Evolutionary conservation across 2,888 invertebrate genomes (phyloP).

Genomic region (Ophion slaviceki): DNA sequence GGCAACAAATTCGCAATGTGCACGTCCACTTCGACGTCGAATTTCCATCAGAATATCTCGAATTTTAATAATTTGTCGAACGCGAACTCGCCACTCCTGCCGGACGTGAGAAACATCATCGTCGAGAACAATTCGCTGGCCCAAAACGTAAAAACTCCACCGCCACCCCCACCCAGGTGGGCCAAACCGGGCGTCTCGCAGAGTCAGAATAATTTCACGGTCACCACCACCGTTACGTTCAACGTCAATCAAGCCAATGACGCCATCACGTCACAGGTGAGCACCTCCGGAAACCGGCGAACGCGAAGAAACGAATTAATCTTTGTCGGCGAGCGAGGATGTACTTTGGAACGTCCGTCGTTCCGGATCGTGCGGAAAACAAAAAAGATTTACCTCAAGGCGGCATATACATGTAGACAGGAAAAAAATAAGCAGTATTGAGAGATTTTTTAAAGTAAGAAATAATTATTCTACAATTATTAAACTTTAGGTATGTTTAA

Average conservation of each 20-base stretch:
- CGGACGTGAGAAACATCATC: constrained; percentile 74
- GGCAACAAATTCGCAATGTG: constrained; percentile 77
- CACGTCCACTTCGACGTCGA: constrained; percentile 73
- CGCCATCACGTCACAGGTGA: constrained; percentile 71
- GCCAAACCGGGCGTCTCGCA: constrained; percentile 89
- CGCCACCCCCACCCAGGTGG: constrained; percentile 94
- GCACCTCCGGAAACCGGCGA: background rate
- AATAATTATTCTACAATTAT: no score
- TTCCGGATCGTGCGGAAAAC: no score
- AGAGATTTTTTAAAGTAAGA: no score
- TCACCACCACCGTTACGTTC: constrained; percentile 94
- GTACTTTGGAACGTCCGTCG: no score
- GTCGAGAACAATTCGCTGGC: constrained; percentile 70
- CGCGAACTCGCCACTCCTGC: constrained; percentile 73
- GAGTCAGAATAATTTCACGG: constrained; percentile 89
- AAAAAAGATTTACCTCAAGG: no score
- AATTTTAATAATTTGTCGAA: constrained; percentile 76
- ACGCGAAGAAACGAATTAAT: background rate
- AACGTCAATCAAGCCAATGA: constrained; percentile 86
- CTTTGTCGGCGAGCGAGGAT: no score
- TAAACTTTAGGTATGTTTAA: no score
- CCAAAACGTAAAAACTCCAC: constrained; percentile 86
- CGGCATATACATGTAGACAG: no score
- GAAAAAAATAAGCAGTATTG: no score
- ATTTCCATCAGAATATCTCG: constrained; percentile 78